Conservation (phyloP, 2,888 invertebrate genomes). For the Taenaris catops region DNA sequence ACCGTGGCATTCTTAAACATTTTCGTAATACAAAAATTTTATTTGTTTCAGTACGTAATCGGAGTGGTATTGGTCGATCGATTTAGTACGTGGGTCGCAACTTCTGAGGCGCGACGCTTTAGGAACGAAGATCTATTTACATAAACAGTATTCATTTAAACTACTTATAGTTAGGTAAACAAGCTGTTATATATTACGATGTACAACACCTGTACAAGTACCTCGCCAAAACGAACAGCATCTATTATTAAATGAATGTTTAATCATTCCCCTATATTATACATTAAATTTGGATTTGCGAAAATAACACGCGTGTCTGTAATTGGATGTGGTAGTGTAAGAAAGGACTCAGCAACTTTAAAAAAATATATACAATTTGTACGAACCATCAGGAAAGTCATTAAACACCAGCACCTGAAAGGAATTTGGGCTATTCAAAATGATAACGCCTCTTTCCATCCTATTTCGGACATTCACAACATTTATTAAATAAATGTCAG, state of each 20-base stretch:
- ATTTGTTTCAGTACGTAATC: slow-evolving; percentile 54
- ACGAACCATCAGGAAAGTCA: too few relatives aligned
- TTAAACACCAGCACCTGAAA: too few relatives aligned
- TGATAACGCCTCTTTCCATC: too few relatives aligned
- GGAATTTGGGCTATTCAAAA: too few relatives aligned
- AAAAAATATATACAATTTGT: not conserved
- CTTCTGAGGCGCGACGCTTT: slow-evolving; percentile 51
- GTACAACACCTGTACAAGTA: slow-evolving; percentile 19
- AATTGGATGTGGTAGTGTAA: slow-evolving; percentile 1
- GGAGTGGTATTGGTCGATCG: slow-evolving; percentile 36
- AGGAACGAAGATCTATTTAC: slow-evolving; percentile 73
- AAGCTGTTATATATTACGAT: slow-evolving; percentile 19
- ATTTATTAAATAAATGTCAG: too few relatives aligned
- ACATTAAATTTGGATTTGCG: too few relatives aligned
- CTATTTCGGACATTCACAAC: too few relatives aligned
- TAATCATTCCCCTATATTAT: slow-evolving; percentile 18
- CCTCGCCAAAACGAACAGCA: slow-evolving; percentile 21
- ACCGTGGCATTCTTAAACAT: too few relatives aligned
- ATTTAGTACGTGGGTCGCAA: slow-evolving; percentile 39
- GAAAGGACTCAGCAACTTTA: slow-evolving; percentile 25
- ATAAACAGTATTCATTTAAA: slow-evolving; percentile 73
- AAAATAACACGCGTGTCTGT: too few relatives aligned
- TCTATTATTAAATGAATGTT: slow-evolving; percentile 10
- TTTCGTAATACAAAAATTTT: too few relatives aligned
- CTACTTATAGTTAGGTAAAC: slow-evolving; percentile 45